Evolutionary conservation across 2,113 vertebrate species (phyloP).

Genomic region (Rhea pennata): DNA sequence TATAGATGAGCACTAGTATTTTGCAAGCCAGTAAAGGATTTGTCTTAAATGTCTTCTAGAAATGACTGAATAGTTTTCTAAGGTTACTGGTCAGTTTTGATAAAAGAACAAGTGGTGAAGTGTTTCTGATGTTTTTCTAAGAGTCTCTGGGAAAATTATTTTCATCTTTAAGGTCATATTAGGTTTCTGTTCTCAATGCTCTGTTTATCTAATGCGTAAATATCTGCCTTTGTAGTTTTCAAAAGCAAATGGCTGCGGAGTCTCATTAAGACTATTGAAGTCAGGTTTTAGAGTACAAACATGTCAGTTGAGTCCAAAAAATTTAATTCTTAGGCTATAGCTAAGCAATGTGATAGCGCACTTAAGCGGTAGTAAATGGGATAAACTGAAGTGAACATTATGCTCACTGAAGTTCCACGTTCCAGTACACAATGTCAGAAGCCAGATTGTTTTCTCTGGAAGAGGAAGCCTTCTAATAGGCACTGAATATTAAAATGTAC

Average conservation of each 20-base stretch:
- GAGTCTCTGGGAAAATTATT: slow-evolving; percentile 2
- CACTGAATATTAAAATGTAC: background rate
- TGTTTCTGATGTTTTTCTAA: background rate
- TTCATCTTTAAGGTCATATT: background rate
- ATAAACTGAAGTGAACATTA: background rate
- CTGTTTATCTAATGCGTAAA: slow-evolving; percentile 37
- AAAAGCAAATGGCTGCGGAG: background rate
- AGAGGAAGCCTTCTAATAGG: background rate
- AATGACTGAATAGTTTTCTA: background rate
- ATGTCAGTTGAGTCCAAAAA: background rate
- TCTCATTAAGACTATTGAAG: background rate
- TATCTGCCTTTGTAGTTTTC: background rate
- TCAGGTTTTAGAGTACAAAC: background rate
- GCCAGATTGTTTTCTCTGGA: background rate
- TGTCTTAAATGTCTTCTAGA: background rate
- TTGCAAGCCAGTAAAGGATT: background rate
- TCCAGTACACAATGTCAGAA: background rate
- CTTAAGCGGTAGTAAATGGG: background rate
- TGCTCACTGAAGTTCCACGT: background rate
- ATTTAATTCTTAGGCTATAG: background rate
- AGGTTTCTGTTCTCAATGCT: background rate
- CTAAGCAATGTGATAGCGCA: background rate
- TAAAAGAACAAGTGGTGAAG: background rate
- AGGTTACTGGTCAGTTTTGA: background rate
- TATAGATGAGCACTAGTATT: background rate